Conservation (phyloP, 2,797 vertebrate species). For the Malurus leucopterus region DNA sequence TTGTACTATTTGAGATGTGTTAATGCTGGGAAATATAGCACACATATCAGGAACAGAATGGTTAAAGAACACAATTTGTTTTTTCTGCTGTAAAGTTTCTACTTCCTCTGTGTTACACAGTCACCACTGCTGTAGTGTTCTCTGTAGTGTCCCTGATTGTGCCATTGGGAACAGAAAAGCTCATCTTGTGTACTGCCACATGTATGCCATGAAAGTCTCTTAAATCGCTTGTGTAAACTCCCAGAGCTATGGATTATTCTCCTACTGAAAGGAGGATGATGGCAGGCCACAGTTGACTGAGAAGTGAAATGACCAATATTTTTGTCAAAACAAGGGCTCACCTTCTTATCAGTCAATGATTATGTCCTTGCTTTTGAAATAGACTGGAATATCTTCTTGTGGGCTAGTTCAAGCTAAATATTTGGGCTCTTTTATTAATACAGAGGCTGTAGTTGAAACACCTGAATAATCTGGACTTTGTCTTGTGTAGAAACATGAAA, state of each 20-base stretch:
- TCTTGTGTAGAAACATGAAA: neutral
- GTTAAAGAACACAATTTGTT: neutral
- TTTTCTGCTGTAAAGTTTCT: neutral
- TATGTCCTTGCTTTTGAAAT: neutral
- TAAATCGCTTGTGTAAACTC: neutral
- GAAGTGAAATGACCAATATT: neutral
- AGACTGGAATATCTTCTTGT: neutral
- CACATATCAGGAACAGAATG: neutral
- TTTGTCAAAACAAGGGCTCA: neutral
- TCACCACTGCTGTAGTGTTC: neutral
- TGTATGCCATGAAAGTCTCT: neutral
- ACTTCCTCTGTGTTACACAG: neutral
- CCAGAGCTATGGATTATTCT: neutral
- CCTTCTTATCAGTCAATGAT: neutral
- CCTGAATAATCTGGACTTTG: neutral
- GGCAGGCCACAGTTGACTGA: neutral
- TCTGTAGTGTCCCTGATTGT: neutral
- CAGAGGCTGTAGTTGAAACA: neutral
- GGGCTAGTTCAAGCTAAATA: neutral
- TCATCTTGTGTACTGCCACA: neutral
- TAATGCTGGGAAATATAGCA: neutral
- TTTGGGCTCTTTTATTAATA: neutral
- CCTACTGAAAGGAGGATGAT: neutral
- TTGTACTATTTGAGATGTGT: neutral
- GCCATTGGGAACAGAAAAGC: neutral